These are phyloP conservation scores for Apus apus DNA, from an alignment of 2,113 vertebrate genomes.

Conservation along the genomic window DNA sequence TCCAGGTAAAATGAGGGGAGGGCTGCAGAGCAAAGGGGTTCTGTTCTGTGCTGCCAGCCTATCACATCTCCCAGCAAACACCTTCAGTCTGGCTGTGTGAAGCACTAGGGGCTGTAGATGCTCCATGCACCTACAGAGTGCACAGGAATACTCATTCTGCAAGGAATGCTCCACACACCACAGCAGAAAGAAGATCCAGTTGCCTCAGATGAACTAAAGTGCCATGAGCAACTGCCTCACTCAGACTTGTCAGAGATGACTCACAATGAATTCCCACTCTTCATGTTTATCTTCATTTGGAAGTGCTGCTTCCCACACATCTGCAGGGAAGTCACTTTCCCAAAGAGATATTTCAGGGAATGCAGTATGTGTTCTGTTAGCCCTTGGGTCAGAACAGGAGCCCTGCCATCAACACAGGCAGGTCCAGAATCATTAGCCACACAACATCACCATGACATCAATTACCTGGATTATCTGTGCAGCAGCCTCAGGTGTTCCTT, in stretches of 20 bases:
- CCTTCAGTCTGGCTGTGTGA: neutral
- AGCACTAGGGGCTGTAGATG: neutral
- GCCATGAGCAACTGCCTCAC: neutral
- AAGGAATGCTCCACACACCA: neutral
- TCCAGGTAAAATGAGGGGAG: neutral
- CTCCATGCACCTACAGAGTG: neutral
- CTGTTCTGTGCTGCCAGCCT: neutral
- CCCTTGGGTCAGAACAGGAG: neutral
- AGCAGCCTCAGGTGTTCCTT: slow-evolving; percentile 91
- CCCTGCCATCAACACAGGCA: neutral
- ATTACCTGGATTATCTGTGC: slow-evolving; percentile 94
- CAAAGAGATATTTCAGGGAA: neutral
- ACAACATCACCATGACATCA: no score
- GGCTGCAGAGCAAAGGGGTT: neutral
- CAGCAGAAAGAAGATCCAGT: neutral
- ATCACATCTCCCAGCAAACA: neutral
- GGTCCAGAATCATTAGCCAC: neutral
- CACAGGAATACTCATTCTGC: neutral
- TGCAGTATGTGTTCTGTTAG: neutral
- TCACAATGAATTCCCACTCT: slow-evolving; percentile 4
- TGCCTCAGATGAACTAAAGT: neutral
- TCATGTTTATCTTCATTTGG: neutral
- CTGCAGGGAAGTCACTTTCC: slow-evolving; percentile 3
- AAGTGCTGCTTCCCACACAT: neutral
- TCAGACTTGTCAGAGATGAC: slow-evolving; percentile 3